Evolutionary conservation across 2,113 vertebrate genomes (phyloP), one percentile per base, ranked within the genome.

Genomic region (Perognathus longimembris): DNA sequence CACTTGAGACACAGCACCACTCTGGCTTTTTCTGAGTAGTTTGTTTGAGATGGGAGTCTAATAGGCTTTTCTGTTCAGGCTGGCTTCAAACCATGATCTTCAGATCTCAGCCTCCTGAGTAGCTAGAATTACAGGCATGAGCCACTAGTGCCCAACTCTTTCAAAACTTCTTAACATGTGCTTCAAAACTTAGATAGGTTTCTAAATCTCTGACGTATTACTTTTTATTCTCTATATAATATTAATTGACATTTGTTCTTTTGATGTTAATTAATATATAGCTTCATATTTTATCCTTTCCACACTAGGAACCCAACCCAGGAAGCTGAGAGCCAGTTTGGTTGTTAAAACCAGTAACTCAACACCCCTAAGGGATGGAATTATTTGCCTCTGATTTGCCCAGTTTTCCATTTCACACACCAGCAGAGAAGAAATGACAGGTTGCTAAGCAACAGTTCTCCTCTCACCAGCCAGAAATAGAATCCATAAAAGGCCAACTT

Each of bases 361-460:
- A 40, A 77, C 73, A 57, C 50, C 96, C 73, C 84, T 86, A 34
- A 50, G 28, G 59, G 95, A 91, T 66, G 70, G 86, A 88, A 3
- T 0, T 67, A 91, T 96, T 97, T 98, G 87, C 92, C 89, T 97
- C 81, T 84, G 81, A 96, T 97, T 97, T 97, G 84, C 87, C 95
- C 70, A 2, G 38, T 85, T 97, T 96, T 95, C 92, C 85, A 79
- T 97, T 96, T 95, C 90, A 96, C 79, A 91, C 84, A 67, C 73
- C 88, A 94, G 61, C 81, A 92, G 94, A 66, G 88, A 69, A 80
- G 95, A 95, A 93, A 92, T 83, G 63, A 78, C 92, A 45, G 40
- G 96, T 97, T 98, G 96, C 96, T 96, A 96, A 97, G 97, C 95
- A 98, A 96, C 96, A 95, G 40, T 28, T 95, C 2, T 89, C 81